Evolutionary conservation across 2,113 vertebrate species (phyloP).

Genomic region (Chauna torquata): DNA sequence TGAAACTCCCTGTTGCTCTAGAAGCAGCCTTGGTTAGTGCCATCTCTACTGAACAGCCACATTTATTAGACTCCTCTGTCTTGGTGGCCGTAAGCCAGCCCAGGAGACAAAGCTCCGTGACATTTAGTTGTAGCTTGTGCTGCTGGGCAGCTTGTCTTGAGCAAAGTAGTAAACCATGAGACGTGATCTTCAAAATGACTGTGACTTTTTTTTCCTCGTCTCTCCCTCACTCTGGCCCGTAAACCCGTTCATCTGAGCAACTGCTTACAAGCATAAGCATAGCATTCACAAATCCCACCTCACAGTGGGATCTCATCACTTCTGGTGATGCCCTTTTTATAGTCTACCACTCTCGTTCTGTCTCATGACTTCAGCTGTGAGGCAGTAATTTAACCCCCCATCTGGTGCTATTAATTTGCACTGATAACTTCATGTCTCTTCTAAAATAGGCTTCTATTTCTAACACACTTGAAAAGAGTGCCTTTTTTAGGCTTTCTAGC

Average conservation of each 20-base stretch:
- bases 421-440: slow-evolving; percentile 22
- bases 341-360: background rate
- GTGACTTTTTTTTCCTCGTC: background rate
- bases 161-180: background rate
- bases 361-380: slow-evolving; percentile 22
- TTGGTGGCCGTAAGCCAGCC: background rate
- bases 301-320: background rate
- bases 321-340: slow-evolving; percentile 26
- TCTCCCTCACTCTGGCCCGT: background rate
- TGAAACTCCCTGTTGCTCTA: background rate
- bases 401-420: slow-evolving; percentile 16
- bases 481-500: background rate
- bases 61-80: background rate
- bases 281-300: background rate
- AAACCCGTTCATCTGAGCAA: background rate
- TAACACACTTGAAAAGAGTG: background rate
- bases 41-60: background rate
- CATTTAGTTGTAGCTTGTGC: background rate
- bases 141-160: background rate
- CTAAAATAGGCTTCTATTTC: slow-evolving; percentile 27
- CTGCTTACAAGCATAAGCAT: background rate
- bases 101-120: background rate
- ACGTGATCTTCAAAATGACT: background rate
- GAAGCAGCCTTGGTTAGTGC: background rate
- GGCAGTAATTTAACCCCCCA: slow-evolving; percentile 52